A percentile compares a stretch with the other conserved stretches of the same genome.
phyloP scores from a whole-genome alignment of 1,140 invertebrate species.

The Druon quercuslanigerum region DNA sequence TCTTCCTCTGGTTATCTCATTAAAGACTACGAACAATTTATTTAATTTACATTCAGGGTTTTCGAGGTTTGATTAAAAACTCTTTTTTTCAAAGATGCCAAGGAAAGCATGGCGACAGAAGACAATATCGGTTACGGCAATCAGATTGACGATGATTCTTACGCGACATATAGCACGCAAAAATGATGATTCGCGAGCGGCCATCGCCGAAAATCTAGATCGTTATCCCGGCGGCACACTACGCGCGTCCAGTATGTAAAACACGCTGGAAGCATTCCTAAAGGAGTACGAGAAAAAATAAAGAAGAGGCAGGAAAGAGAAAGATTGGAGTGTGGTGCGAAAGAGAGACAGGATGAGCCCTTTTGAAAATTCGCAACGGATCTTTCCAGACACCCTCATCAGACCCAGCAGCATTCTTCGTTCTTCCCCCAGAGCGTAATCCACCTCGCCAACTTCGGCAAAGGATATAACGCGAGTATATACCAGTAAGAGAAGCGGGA shows the following conservation, averaged over 20 bases:
- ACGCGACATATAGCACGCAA: conserved; percentile 37
- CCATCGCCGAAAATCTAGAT: conserved; percentile 55
- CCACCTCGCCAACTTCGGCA: conserved; percentile 26
- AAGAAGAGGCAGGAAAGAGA: conserved; percentile 31
- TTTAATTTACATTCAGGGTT: no score
- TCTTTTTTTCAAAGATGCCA: no score
- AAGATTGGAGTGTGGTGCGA: not conserved
- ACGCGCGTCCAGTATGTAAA: conserved; percentile 57
- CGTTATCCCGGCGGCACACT: conserved; percentile 42
- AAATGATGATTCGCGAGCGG: conserved; percentile 49
- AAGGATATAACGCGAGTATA: conserved; percentile 16
- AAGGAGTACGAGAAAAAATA: conserved; percentile 26
- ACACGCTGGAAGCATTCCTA: conserved; percentile 46
- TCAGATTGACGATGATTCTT: conserved; percentile 40
- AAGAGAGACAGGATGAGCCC: conserved; percentile 42
- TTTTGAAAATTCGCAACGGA: conserved; percentile 68
- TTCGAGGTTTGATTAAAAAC: no score
- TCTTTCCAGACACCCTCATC: conserved; percentile 61
- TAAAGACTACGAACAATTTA: no score
- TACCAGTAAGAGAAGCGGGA: conserved; percentile 13
- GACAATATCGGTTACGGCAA: not conserved
- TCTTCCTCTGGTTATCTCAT: not conserved
- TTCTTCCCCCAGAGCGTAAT: conserved; percentile 29
- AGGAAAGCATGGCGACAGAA: not conserved
- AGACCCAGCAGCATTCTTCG: conserved; percentile 55